Base-by-base conservation (phyloP, 2,888 invertebrate genomes). In the Ashinkailepas kermadecensis region DNA sequence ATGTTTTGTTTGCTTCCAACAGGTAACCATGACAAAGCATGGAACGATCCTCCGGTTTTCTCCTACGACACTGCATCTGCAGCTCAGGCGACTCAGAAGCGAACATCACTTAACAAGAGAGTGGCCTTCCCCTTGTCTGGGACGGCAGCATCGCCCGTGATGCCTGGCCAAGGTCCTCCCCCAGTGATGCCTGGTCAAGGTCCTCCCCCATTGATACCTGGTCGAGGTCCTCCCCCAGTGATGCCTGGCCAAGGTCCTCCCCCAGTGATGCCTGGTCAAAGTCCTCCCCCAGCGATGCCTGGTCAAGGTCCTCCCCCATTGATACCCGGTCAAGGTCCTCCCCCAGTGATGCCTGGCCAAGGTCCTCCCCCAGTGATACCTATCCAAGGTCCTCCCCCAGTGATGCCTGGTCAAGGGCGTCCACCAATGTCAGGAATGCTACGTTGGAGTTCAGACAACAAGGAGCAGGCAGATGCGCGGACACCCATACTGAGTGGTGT, bases 11-110 rank as follows among this genome's bases (percentile, higher is more conserved):
- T 65, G 62, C 23, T 12, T 65, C 8, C 23, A 13, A 13, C 74
- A 74, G 74, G 74, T 13, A 74, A 74, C 54, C 74, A 74, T 54
- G 74, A 74, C 10, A 74, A 74, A 10, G 74, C 74, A 21, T 74
- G 74, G 74, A 74, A 74, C 54, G 74, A 74, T 23, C 74, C 74
- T 0, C 74, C 74, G 0, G 74, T 74, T 7, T 74, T 74, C 74
- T 25, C 74, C 9, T 74, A 54, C 21, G 54, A 74, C 18, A 54
- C 74, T 18, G 74, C 74, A 6, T 74, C 54, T 10, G 54, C 74
- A 1, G 74, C 74, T 18, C 74, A 74, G 21, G 74, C 74, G 15
- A 21, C 25, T 2, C 54, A 74, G 2, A 74, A 74, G 54, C 39
- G 74, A 7, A 74, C 74, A 25, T 18, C 74, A 8, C 54, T 74